These are phyloP conservation scores for Prenolepis imparis DNA, from an alignment of 2,888 invertebrate species.

Conservation along the genomic window DNA sequence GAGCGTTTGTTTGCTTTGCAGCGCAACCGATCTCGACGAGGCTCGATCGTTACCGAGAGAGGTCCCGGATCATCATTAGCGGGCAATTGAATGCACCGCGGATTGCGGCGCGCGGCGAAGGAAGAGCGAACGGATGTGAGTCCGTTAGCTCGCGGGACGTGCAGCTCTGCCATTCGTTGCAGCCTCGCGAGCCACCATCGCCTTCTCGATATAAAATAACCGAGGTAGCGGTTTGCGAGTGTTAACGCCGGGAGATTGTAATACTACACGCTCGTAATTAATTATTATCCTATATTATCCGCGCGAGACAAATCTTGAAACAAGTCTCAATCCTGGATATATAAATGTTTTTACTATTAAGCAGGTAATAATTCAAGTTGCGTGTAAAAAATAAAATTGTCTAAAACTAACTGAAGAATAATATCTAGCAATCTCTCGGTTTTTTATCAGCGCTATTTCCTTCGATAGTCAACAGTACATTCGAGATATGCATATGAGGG, in stretches of 20 bases:
- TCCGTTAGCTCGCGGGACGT: slow-evolving; percentile 33
- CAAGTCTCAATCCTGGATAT: not conserved
- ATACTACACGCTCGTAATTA: not conserved
- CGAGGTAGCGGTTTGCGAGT: not conserved
- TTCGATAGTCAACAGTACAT: not conserved
- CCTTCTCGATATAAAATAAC: slow-evolving; percentile 3
- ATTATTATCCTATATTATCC: slow-evolving; percentile 2
- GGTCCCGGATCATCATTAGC: slow-evolving; percentile 48
- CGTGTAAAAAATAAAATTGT: not conserved
- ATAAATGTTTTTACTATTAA: not conserved
- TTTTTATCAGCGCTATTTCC: not conserved
- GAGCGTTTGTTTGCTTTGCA: slow-evolving; percentile 26
- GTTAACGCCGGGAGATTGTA: slow-evolving; percentile 31
- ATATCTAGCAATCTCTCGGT: not conserved
- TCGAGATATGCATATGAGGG: not conserved
- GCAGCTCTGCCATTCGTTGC: slow-evolving; percentile 30
- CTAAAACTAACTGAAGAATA: not conserved
- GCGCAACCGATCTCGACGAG: slow-evolving; percentile 22
- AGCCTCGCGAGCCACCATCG: not conserved
- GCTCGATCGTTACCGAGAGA: slow-evolving; percentile 40
- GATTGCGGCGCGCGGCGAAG: slow-evolving; percentile 28
- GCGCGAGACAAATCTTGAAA: not conserved
- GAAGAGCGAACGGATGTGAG: slow-evolving; percentile 55
- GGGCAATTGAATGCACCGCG: slow-evolving; percentile 42
- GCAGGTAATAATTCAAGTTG: not conserved